Evolutionary conservation across 2,797 vertebrate species (phyloP), one percentile per base, ranked within the genome.

Genomic region (Agapornis canus): DNA sequence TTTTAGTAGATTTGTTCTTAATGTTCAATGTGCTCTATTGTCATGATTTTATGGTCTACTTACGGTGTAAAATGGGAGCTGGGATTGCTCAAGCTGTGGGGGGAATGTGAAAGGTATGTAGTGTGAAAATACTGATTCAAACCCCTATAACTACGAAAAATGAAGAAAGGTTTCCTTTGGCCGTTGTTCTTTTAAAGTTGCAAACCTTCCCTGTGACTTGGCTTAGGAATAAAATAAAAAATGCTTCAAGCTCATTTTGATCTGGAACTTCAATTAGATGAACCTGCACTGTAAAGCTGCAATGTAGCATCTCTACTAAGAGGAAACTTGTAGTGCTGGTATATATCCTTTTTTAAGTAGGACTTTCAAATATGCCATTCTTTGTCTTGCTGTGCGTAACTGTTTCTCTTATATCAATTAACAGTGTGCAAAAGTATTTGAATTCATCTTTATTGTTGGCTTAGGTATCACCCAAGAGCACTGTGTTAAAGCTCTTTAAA

Each of bases 21-120:
- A 0, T 3, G 1, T 11, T 72, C 2, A 5, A 29, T 25, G 2
- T 51, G 5, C 2, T 57, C 1, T 13, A 3, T 3, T 57, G 20
- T 20, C 1, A 0, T 20, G 4, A 12, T 3, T 49, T 19, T 4
- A 5, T 1, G 6, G 12, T 5, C 3, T 64, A 0, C 2, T 32
- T 11, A 3, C 0, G 0, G 4, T 31, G 1, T 42, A 10, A 47
- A 51, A 12, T 0, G 0, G 5, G 10, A 5, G 31, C 31, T 22
- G 31, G 3, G 5, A 6, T 20, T 6, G 4, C 5, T 57, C 10
- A 20, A 63, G 3, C 3, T 23, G 17, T 1, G 9, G 4, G 8
- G 3, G 7, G 15, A 23, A 11, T 37, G 5, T 8, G 13, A 22
- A 32, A 31, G 21, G 7, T 57, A 0, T 25, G 5, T 3, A 8